A percentile compares a stretch with the other conserved stretches of the same genome.
Evolutionary conservation across 1,140 invertebrate genomes (phyloP).

Genomic region (Drosophila pallidifrons): DNA sequence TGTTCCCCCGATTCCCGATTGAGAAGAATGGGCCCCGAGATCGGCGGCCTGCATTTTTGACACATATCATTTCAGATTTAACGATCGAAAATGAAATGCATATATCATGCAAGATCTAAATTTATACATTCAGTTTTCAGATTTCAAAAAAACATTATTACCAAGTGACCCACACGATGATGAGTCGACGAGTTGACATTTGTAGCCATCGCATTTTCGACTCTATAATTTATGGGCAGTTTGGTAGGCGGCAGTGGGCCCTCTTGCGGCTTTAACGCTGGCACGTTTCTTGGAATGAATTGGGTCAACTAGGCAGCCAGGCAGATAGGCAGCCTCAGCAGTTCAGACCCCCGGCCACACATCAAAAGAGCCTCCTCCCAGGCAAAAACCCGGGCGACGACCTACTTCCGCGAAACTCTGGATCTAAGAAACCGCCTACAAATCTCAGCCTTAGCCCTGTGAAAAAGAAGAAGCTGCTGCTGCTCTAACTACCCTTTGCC

Average conservation of each 20-base stretch:
- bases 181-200: constrained; percentile 26
- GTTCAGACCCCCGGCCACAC: background rate
- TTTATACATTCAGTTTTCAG: constrained; percentile 14
- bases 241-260: background rate
- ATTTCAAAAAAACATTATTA: background rate
- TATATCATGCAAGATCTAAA: constrained; percentile 30
- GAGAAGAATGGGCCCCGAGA: background rate
- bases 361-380: background rate
- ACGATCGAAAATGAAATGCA: constrained; percentile 12
- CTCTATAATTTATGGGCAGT: constrained; percentile 30
- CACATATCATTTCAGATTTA: constrained; percentile 32
- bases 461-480: no score
- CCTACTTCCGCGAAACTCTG: constrained; percentile 35
- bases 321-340: background rate
- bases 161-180: constrained; percentile 57
- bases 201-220: constrained; percentile 1
- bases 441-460: background rate
- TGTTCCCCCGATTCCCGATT: constrained; percentile 21
- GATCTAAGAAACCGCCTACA: constrained; percentile 26
- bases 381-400: background rate
- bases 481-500: constrained; percentile 4
- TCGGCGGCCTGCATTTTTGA: constrained; percentile 20
- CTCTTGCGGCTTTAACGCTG: constrained; percentile 20
- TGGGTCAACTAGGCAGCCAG: constrained; percentile 25
- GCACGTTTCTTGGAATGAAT: constrained; percentile 16